Conservation (phyloP, 2,888 invertebrate genomes). For the Orthosia gracilis region DNA sequence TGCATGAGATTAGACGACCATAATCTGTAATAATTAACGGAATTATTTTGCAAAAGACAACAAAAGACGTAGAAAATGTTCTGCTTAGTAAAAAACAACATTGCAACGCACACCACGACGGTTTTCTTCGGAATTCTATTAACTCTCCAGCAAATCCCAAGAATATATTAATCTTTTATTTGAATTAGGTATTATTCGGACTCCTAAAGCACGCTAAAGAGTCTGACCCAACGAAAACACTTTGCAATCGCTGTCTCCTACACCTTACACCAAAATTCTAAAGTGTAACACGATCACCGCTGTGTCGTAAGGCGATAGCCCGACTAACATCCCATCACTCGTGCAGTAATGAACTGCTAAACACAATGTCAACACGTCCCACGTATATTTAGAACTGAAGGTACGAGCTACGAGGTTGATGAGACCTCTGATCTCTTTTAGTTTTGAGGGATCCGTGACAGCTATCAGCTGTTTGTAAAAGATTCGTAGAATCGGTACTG, state of each 20-base stretch:
- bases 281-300: conserved; percentile 72
- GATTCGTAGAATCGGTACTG: background rate
- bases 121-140: too few species aligned
- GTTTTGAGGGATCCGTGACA: conserved; percentile 36
- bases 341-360: conserved; percentile 84
- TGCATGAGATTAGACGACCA: too few species aligned
- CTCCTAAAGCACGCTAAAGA: too few species aligned
- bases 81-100: too few species aligned
- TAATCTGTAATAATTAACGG: too few species aligned
- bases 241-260: conserved; percentile 37
- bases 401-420: conserved; percentile 13
- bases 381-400: conserved; percentile 49
- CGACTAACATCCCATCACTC: conserved; percentile 74
- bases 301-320: conserved; percentile 81
- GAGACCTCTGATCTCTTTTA: conserved; percentile 61
- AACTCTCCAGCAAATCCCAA: too few species aligned
- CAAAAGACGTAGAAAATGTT: too few species aligned
- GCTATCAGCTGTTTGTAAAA: conserved; percentile 40
- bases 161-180: too few species aligned
- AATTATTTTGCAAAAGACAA: too few species aligned
- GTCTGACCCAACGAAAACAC: too few species aligned
- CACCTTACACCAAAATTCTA: conserved; percentile 41
- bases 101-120: too few species aligned
- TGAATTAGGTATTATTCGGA: too few species aligned
- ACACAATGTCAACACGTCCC: conserved; percentile 82